Base-by-base conservation (phyloP, 1,140 invertebrate species). In the Aphidius ervi region DNA sequence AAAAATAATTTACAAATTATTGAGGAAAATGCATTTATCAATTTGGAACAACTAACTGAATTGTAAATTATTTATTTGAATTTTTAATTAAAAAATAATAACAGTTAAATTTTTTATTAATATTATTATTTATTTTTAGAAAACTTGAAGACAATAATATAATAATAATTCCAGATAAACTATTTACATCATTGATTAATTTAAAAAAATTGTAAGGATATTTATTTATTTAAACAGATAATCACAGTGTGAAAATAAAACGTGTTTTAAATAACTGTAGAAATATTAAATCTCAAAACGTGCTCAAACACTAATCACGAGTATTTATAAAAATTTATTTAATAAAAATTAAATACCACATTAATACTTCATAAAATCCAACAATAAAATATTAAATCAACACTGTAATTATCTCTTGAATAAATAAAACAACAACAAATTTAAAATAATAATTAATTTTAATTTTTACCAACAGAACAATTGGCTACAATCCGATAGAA, bases 1-100 rank as follows among this genome's bases (percentile, higher is more conserved):
- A 69, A 70, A 56, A 83, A 83, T 74, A 67, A 67, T 45, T 69
- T 84, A 63, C 68, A 69, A 61, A 69, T 67, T 54, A 76, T 85
- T 61, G 74, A 77, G 58, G 69, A 69, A 39, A 65, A 75, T 61
- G 74, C 77, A 61, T 83, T 84, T 66, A 55, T 69, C 53, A 74
- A 81, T 58, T 72, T 82, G 63, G 66, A 62, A 47, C 68, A 74
- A 42, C 70, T 85, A 55, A 73, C 74, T 47, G 80, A 82, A 63
- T 67, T 85, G 84, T 85, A 74, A 84, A 82, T 81, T 58, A 23
- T 50, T 42, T 58, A 16, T 16, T 0, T 1, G 16, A 16, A 16
- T 16, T 16, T 16, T 16, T 16, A 16, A 16, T 16, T 1, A 16
- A 16, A 16, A 57, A 54, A 47, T 16, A 40, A 3, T 7, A 47